Evolutionary conservation across 2,797 vertebrate species (phyloP), one percentile per base, ranked within the genome.

Genomic region (Oophaga sylvatica): DNA sequence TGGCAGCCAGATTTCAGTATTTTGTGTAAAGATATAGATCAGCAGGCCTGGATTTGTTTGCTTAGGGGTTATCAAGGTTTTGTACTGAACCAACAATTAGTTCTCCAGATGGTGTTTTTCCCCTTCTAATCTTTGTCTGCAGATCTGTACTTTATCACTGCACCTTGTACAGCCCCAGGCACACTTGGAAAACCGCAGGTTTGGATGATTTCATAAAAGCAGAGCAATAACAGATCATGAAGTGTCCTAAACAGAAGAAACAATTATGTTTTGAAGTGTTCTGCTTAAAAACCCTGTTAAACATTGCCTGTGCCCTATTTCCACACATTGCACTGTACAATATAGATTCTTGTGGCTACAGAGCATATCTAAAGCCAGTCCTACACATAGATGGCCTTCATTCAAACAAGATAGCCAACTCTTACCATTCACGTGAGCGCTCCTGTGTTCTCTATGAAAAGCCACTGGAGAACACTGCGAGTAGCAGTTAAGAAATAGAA

Each of bases 121-220:
- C 57, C 87, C 87, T 65, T 73, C 45, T 85, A 88, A 85, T 84
- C 82, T 45, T 12, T 67, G 31, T 53, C 56, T 81, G 82, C 57
- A 84, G 77, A 65, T 76, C 67, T 80, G 68, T 80, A 59, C 65
- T 71, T 80, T 86, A 81, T 83, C 73, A 83, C 45, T 53, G 41
- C 84, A 89, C 84, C 87, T 86, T 86, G 84, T 86, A 89, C 84
- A 86, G 80, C 84, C 80, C 63, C 53, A 71, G 75, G 88, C 88
- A 77, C 53, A n/a, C 15, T 71, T 60, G 15, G 75, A 22, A 71
- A 88, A 41, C 59, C 77, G 59, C 77, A 81, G 79, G 26, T 70
- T 77, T 31, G 17, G 62, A 82, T 68, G 79, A n/a, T 77, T 68
- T 59, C 60, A 67, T 45, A 77, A 82, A 35, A 73, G 19, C 59